A percentile compares a stretch with the other conserved stretches of the same genome.
These are phyloP conservation scores for Anastrepha obliqua DNA, from an alignment of 1,140 invertebrate species.

Conservation along the genomic window DNA sequence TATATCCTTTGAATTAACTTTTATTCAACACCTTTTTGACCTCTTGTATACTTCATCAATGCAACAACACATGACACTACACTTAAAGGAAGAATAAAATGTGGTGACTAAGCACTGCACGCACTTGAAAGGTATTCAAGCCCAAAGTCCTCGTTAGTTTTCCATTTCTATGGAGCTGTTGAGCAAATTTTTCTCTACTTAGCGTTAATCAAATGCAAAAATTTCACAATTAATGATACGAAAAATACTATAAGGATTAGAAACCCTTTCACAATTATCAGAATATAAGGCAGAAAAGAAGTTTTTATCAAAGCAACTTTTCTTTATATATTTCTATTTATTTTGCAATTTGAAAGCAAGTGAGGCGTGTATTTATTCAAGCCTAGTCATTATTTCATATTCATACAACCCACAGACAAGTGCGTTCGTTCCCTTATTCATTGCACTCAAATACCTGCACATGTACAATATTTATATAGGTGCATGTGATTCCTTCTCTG, in stretches of 20 bases:
- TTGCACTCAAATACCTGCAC: neutral
- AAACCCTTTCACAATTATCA: neutral
- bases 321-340: constrained; percentile 13
- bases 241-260: constrained; percentile 15
- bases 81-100: neutral
- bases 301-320: neutral
- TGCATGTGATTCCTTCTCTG: neutral
- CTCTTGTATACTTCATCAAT: too few species aligned
- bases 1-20: neutral
- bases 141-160: neutral
- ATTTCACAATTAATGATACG: constrained; percentile 6
- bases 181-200: neutral
- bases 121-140: constrained; percentile 19
- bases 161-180: neutral
- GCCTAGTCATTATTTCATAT: constrained; percentile 18
- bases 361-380: neutral
- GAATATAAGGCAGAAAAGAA: neutral
- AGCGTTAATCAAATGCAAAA: constrained; percentile 25
- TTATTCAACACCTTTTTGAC: too few species aligned
- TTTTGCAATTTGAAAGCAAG: constrained; percentile 19
- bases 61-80: too few species aligned
- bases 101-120: neutral
- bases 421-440: neutral
- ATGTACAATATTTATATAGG: neutral
- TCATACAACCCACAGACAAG: constrained; percentile 1